A percentile compares a stretch with the other conserved stretches of the same genome.
These are phyloP conservation scores for Cyclophora punctaria DNA, from an alignment of 2,888 invertebrate species.

Conservation along the genomic window DNA sequence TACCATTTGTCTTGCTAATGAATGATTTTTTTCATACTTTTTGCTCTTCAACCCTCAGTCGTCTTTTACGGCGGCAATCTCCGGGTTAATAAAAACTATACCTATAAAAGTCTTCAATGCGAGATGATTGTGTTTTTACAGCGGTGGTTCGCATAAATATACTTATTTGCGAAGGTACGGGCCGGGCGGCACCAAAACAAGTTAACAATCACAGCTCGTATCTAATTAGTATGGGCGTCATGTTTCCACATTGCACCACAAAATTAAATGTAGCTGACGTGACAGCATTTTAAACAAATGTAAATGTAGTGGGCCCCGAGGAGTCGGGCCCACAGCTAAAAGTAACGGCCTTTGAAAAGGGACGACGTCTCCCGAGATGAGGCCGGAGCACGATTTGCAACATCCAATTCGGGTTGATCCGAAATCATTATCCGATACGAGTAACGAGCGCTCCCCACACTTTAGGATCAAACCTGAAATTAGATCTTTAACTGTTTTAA, in stretches of 20 bases:
- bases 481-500: constrained; percentile 31
- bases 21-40: constrained; percentile 33
- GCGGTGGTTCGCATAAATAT: background rate
- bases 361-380: constrained; percentile 33
- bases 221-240: constrained; percentile 21
- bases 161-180: background rate
- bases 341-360: constrained; percentile 37
- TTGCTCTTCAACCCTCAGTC: constrained; percentile 16
- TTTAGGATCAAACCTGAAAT: constrained; percentile 19
- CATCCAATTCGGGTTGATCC: constrained; percentile 31
- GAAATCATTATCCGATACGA: constrained; percentile 37
- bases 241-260: constrained; percentile 20
- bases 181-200: background rate
- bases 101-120: no score
- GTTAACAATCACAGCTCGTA: constrained; percentile 5
- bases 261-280: constrained; percentile 33
- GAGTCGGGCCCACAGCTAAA: constrained; percentile 34
- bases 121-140: no score
- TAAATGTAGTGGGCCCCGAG: constrained; percentile 29
- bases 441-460: constrained; percentile 23
- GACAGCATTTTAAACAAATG: constrained; percentile 37
- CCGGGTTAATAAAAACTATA: constrained; percentile 10
- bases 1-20: constrained; percentile 52
- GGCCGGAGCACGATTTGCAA: constrained; percentile 29
- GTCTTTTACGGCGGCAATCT: constrained; percentile 15